These are phyloP conservation scores for Hyposoter didymator DNA, from an alignment of 2,888 invertebrate species.

Conservation along the genomic window DNA sequence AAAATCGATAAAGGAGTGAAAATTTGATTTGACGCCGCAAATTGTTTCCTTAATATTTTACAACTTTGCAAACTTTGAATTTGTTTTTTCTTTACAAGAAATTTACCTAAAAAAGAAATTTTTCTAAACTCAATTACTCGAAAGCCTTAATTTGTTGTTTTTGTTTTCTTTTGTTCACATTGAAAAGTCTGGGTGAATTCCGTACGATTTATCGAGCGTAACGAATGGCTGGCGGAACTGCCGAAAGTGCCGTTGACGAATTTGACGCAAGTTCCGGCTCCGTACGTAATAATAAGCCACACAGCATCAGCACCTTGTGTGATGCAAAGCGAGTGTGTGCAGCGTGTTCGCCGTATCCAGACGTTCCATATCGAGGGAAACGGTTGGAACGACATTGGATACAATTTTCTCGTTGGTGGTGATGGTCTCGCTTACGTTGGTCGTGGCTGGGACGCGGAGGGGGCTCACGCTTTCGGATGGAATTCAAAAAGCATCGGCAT, in stretches of 20 bases:
- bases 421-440: conserved; percentile 91
- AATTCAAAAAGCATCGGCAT: conserved; percentile 89
- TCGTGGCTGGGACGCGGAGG: conserved; percentile 90
- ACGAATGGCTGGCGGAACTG: conserved; percentile 89
- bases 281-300: conserved; percentile 80
- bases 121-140: not conserved
- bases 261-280: conserved; percentile 75
- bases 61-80: no score
- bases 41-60: no score
- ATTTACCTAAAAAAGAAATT: no score
- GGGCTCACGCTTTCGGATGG: conserved; percentile 89
- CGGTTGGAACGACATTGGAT: conserved; percentile 89
- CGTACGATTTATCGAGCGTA: conserved; percentile 85
- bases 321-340: conserved; percentile 75
- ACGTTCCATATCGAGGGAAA: conserved; percentile 87
- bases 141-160: not conserved
- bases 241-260: conserved; percentile 76
- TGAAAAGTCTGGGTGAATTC: conserved; percentile 73
- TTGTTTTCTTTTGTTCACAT: not conserved
- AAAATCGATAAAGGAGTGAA: no score
- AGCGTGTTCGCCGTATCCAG: conserved; percentile 76
- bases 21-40: no score
- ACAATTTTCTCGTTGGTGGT: conserved; percentile 92
- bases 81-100: no score
- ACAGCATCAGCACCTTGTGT: conserved; percentile 80